Base-by-base conservation (phyloP, 2,797 vertebrate genomes). In the Oceanodroma leucorhoa region DNA sequence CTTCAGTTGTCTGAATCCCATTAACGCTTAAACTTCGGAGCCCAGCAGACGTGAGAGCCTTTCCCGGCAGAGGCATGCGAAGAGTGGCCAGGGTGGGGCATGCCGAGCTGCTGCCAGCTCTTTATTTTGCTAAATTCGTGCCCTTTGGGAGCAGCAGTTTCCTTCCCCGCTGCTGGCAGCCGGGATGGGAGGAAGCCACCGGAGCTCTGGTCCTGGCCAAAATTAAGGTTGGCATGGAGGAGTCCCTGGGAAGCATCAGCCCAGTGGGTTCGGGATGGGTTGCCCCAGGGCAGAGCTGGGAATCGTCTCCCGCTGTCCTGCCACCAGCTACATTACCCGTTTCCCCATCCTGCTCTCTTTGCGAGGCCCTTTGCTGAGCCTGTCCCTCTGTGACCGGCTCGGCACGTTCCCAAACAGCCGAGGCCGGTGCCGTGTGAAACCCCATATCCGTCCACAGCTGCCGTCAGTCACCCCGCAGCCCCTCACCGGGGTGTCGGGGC, bases 251-350 rank as follows among this genome's bases (percentile, higher is more conserved):
- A 46, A 61, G 38, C 18, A 5, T 36, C 22, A 51, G 17, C 41
- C 32, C 12, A 0, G 19, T 5, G 24, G 24, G 10, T 23, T 38
- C 0, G 27, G 71, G 53, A 32, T 26, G 76, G 14, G 83, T 10
- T 46, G 62, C 10, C 15, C n/a, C 0, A 0, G 23, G 11, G 14
- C 5, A 17, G 48, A 48, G 55, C 73, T 46, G 79, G 58, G 46
- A 61, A 72, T 87, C 5, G 1, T 45, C 9, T 57, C 83, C 80
- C 3, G 0, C n/a, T 53, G 18, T 38, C 22, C 40, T 2, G 2
- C 38, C 1, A 0, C n/a, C 26, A 5, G 24, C 51, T 48, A 9
- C 1, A 0, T 23, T 21, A 5, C 50, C 79, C 27, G 0, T 58
- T 80, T 72, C 3, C 1, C 62, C 4, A 0, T 58, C 57, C 53